Evolutionary conservation across 2,888 invertebrate genomes (phyloP).

Genomic region (Limnephilus rhombicus): DNA sequence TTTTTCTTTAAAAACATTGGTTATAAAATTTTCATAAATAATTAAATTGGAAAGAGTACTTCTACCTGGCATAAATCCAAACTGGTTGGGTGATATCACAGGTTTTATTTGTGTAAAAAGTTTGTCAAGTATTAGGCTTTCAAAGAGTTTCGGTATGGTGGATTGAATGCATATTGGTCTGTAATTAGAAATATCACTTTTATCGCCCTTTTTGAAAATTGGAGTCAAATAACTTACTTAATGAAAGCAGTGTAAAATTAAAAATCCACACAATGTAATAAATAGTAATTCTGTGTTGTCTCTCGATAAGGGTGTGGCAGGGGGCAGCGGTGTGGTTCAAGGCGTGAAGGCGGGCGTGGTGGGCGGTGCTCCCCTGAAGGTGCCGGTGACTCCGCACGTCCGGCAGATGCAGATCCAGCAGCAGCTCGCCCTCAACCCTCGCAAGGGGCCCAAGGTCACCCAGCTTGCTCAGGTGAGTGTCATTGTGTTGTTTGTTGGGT

Average conservation of each 20-base stretch:
- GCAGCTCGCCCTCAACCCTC: constrained; percentile 76
- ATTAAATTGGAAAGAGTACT: no score
- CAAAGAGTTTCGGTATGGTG: no score
- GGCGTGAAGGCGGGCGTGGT: constrained; percentile 69
- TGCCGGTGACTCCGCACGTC: constrained; percentile 81
- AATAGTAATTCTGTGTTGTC: constrained; percentile 50
- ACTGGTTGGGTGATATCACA: no score
- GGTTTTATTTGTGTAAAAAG: no score
- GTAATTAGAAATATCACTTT: no score
- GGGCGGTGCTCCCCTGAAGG: constrained; percentile 72
- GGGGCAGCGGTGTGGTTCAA: constrained; percentile 72
- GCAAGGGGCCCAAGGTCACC: constrained; percentile 81
- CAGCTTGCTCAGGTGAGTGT: constrained; percentile 69
- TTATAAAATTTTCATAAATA: no score
- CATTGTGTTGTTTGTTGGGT: background rate
- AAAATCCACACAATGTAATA: background rate
- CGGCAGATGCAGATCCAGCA: constrained; percentile 82
- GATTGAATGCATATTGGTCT: no score
- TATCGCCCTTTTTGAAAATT: no score
- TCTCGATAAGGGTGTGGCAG: constrained; percentile 66
- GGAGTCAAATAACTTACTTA: no score
- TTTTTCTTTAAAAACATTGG: no score
- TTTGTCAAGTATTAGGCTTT: no score
- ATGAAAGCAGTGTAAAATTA: background rate
- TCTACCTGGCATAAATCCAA: no score